A percentile compares a stretch with the other conserved stretches of the same genome.
Evolutionary conservation across 2,113 vertebrate genomes (phyloP).

Genomic region (Tringa solitaria): DNA sequence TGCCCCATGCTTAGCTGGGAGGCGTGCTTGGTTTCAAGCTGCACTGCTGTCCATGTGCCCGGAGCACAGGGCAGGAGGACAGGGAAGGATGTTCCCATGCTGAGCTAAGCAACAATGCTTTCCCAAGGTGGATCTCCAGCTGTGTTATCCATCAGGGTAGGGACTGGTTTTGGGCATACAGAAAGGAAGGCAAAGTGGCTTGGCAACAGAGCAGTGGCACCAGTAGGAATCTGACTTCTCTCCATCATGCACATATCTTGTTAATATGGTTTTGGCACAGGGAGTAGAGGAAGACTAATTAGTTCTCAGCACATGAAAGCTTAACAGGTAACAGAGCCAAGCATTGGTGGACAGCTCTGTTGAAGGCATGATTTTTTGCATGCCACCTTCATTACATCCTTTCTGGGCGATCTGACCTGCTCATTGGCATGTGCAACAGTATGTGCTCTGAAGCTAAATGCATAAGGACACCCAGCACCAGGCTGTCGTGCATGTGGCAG

Average conservation of each 20-base stretch:
- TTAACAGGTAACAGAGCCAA: not conserved
- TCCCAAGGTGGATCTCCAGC: not conserved
- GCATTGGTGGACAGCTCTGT: not conserved
- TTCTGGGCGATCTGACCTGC: not conserved
- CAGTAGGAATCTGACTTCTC: not conserved
- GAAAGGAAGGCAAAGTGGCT: not conserved
- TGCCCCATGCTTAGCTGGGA: not conserved
- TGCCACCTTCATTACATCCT: not conserved
- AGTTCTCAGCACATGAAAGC: not conserved
- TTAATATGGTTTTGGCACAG: not conserved
- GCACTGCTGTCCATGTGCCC: not conserved
- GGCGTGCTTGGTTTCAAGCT: rapidly evolving
- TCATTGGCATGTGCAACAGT: not conserved
- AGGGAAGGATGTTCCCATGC: not conserved
- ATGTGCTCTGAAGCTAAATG: not conserved
- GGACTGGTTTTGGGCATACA: not conserved
- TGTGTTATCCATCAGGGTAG: not conserved
- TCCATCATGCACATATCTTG: not conserved
- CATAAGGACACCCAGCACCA: not conserved
- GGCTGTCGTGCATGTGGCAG: not conserved
- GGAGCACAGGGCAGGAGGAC: not conserved
- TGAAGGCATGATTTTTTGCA: not conserved
- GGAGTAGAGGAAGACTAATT: not conserved
- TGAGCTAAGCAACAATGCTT: rapidly evolving
- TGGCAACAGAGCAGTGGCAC: not conserved